Percentiles rank a stretch among this genome's conserved stretches.
Conservation (phyloP, 2,888 invertebrate species). For the Piscicola geometra region DNA sequence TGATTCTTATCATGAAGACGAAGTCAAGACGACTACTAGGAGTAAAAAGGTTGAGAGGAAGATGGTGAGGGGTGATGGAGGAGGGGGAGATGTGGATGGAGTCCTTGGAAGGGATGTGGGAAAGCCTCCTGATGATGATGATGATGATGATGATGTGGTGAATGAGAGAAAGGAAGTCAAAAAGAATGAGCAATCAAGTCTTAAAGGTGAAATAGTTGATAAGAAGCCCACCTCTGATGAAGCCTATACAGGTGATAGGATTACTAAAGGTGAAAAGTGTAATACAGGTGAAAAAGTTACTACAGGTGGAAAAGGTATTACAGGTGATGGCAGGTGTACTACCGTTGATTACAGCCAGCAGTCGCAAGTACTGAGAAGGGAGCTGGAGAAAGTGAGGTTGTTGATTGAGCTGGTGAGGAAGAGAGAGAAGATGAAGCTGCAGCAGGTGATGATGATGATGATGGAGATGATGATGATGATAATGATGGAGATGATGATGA, state of each 20-base stretch:
- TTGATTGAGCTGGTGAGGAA: slow-evolving; percentile 91
- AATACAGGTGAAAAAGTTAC: neutral
- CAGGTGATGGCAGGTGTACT: neutral
- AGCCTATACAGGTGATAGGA: neutral
- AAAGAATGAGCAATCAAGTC: neutral
- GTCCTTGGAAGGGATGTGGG: too few species aligned
- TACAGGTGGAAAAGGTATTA: neutral
- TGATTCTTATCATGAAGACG: too few species aligned
- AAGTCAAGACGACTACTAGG: too few species aligned
- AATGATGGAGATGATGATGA: neutral
- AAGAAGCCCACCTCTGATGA: neutral
- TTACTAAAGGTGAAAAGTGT: neutral
- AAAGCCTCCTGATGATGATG: too few species aligned
- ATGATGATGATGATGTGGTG: too few species aligned
- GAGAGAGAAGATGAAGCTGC: slow-evolving; percentile 87
- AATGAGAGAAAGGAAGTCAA: neutral
- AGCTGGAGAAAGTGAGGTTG: slow-evolving; percentile 83
- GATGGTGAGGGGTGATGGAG: too few species aligned
- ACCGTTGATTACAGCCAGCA: neutral
- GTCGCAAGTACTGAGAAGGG: slow-evolving; percentile 67
- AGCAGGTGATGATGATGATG: slow-evolving; percentile 51
- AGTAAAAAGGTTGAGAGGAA: too few species aligned
- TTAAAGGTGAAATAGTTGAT: neutral
- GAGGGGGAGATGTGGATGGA: too few species aligned
- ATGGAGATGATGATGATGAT: slow-evolving; percentile 3